phyloP scores from a whole-genome alignment of 2,888 invertebrate species.

The Aleiodes alternator region DNA sequence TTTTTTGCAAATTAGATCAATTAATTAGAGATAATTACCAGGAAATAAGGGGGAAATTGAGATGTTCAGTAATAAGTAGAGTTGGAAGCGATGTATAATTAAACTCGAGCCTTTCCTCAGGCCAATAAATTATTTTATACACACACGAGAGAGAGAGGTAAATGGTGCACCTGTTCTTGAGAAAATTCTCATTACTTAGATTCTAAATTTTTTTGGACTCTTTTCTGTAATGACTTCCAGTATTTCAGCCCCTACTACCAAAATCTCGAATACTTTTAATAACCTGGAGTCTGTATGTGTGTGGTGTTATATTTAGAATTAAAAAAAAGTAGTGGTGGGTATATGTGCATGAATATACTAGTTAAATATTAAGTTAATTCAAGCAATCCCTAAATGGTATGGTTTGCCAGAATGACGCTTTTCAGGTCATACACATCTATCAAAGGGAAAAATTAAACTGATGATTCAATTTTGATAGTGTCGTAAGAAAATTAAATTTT shows the following conservation, averaged over 20 bases:
- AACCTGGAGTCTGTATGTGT: slow-evolving; percentile 71
- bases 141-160: no score
- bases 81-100: no score
- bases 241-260: slow-evolving; percentile 49
- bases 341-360: slow-evolving; percentile 37
- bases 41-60: no score
- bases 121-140: no score
- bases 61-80: no score
- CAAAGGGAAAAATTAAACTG: slow-evolving; percentile 11
- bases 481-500: slow-evolving; percentile 18
- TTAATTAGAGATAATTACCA: no score
- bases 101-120: no score
- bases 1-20: no score
- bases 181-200: slow-evolving; percentile 13
- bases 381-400: slow-evolving; percentile 41
- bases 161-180: slow-evolving; percentile 4
- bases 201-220: neutral
- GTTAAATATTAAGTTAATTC: slow-evolving; percentile 43
- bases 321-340: neutral
- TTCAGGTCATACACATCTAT: neutral
- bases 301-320: slow-evolving; percentile 71
- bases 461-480: slow-evolving; percentile 35
- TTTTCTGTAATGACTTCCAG: slow-evolving; percentile 14
- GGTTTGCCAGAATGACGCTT: slow-evolving; percentile 36
- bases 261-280: slow-evolving; percentile 71